Conservation (phyloP, 2,888 invertebrate genomes). For the Brachynemurus nebulosus region DNA sequence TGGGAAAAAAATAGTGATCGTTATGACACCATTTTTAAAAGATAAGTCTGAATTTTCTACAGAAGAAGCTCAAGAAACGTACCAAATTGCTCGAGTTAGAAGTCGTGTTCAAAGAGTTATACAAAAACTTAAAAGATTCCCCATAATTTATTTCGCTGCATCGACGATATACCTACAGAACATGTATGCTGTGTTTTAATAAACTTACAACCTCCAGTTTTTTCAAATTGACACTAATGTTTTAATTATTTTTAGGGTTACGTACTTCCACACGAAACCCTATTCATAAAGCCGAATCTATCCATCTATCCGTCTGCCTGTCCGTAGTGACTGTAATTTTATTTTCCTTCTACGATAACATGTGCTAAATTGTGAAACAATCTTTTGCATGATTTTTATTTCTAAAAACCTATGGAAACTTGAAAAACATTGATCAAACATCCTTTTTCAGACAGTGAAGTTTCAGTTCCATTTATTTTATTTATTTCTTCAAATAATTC, state of each 20-base stretch:
- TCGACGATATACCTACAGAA: constrained; percentile 5
- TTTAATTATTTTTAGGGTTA: no score
- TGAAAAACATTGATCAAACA: no score
- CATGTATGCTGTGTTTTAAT: constrained; percentile 6
- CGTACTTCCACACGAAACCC: no score
- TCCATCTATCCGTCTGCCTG: not conserved
- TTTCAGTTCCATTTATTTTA: no score
- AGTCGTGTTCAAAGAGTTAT: constrained; percentile 7
- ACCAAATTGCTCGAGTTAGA: constrained; percentile 7
- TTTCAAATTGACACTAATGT: no score
- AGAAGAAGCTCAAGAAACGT: constrained; percentile 9
- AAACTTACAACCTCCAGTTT: constrained; percentile 9
- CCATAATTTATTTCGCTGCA: constrained; percentile 7
- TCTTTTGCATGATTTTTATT: no score
- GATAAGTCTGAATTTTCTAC: constrained; percentile 8
- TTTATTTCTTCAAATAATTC: no score
- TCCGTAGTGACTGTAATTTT: no score
- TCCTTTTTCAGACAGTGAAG: no score
- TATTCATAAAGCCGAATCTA: not conserved
- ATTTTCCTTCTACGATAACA: no score
- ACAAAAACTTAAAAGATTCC: constrained; percentile 7
- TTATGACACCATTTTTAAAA: constrained; percentile 11
- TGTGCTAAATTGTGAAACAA: no score
- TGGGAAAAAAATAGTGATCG: constrained; percentile 9
- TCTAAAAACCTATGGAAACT: no score